These are phyloP conservation scores for Megaptera novaeangliae DNA, from an alignment of 2,113 vertebrate genomes.

Conservation along the genomic window DNA sequence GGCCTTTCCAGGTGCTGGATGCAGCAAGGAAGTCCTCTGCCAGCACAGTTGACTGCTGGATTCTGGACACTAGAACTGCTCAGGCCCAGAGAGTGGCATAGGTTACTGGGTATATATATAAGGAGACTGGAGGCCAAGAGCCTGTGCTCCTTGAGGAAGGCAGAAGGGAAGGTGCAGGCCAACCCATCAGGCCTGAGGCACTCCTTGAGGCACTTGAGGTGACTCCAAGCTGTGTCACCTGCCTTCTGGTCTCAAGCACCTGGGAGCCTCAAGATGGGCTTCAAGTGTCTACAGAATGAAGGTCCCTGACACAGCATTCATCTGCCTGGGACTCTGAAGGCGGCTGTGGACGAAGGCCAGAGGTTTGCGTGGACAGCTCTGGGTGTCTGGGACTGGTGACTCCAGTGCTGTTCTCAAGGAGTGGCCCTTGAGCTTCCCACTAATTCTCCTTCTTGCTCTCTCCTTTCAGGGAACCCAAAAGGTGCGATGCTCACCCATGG, in stretches of 20 bases:
- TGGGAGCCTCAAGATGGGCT: background rate
- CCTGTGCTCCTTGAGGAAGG: background rate
- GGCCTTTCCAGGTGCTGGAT: background rate
- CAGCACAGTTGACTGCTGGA: background rate
- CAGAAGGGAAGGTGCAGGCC: too few species aligned
- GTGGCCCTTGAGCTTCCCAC: background rate
- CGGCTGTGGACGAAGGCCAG: background rate
- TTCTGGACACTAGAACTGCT: background rate
- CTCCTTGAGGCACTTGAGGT: too few species aligned
- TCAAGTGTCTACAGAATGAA: too few species aligned
- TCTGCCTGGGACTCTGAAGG: background rate
- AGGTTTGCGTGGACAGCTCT: background rate
- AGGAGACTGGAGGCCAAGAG: background rate
- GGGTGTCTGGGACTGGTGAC: background rate
- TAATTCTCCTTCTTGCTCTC: slow-evolving; percentile 27
- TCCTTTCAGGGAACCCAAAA: slow-evolving; percentile 92
- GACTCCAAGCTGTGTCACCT: background rate
- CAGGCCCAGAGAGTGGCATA: background rate
- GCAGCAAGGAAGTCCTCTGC: background rate
- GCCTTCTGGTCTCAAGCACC: background rate
- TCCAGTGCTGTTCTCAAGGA: background rate
- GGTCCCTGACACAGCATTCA: background rate
- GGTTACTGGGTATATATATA: background rate
- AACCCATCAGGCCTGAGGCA: background rate
- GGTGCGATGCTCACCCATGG: slow-evolving; percentile 98